A percentile compares a stretch with the other conserved stretches of the same genome.
phyloP scores from a whole-genome alignment of 1,140 invertebrate species.

The Polyergus mexicanus region DNA sequence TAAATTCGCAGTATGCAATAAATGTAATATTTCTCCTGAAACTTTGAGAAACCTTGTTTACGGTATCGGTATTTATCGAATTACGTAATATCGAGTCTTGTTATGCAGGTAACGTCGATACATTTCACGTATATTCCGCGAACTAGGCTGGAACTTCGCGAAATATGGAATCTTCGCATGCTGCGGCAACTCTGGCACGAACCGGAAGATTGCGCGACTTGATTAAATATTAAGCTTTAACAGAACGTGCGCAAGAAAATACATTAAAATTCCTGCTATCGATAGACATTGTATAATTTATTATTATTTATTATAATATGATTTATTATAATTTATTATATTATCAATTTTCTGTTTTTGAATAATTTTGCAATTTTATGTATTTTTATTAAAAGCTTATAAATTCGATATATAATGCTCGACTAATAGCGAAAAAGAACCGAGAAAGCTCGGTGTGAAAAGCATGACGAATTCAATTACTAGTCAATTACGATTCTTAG shows the following conservation, averaged over 20 bases:
- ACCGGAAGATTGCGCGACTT: constrained; percentile 53
- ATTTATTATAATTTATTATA: too few species aligned
- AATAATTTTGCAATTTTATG: background rate
- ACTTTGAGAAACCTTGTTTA: constrained; percentile 3
- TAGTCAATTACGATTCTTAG: constrained; percentile 22
- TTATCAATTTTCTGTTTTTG: background rate
- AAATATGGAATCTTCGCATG: constrained; percentile 51
- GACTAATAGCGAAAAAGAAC: background rate
- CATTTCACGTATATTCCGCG: constrained; percentile 23
- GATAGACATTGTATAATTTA: background rate
- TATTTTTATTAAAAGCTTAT: background rate
- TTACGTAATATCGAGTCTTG: constrained; percentile 34
- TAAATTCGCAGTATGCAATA: background rate
- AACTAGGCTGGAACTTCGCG: constrained; percentile 47
- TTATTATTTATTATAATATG: too few species aligned
- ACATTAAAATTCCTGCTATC: constrained; percentile 5
- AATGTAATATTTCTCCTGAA: constrained; percentile 31
- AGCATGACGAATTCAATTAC: constrained; percentile 37
- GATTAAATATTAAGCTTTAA: constrained; percentile 61
- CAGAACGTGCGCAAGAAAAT: constrained; percentile 9
- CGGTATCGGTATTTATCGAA: constrained; percentile 34
- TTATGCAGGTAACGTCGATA: constrained; percentile 41
- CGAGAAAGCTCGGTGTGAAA: background rate
- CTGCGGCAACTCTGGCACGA: background rate
- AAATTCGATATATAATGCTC: background rate